Evolutionary conservation across 2,888 invertebrate genomes (phyloP).

Genomic region (Melanostoma mellinum): DNA sequence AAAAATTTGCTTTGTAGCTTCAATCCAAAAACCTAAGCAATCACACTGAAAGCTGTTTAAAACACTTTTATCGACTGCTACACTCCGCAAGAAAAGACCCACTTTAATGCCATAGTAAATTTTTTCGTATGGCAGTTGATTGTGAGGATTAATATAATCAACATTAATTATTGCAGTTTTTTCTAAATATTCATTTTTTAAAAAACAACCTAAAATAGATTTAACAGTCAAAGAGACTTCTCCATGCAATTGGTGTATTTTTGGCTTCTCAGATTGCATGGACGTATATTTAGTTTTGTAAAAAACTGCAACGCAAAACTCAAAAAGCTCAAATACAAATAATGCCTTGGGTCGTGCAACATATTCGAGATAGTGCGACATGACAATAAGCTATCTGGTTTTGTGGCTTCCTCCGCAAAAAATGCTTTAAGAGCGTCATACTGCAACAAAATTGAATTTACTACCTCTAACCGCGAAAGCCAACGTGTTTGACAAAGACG

Average conservation of each 20-base stretch:
- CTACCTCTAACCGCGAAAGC: background rate
- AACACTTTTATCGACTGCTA: no score
- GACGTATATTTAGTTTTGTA: constrained; percentile 4
- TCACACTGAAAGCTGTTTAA: no score
- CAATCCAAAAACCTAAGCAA: no score
- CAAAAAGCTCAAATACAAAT: background rate
- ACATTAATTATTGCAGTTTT: no score
- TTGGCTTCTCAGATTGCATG: constrained; percentile 17
- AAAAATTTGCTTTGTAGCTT: no score
- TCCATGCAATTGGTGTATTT: background rate
- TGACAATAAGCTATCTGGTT: background rate
- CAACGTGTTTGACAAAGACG: no score
- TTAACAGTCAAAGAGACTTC: background rate
- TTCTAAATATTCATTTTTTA: background rate
- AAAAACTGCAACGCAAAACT: constrained; percentile 2
- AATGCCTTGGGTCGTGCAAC: constrained; percentile 15
- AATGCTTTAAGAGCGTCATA: constrained; percentile 15
- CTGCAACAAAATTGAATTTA: background rate
- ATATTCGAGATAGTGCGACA: constrained; percentile 7
- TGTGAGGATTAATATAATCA: no score
- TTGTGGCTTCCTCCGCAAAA: constrained; percentile 4
- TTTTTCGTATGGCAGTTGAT: no score
- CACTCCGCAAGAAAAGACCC: no score
- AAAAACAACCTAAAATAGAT: background rate
- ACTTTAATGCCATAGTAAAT: no score